Percentiles rank a stretch among this genome's conserved stretches.
phyloP scores from a whole-genome alignment of 2,888 invertebrate species.

The Poecilus cupreus region DNA sequence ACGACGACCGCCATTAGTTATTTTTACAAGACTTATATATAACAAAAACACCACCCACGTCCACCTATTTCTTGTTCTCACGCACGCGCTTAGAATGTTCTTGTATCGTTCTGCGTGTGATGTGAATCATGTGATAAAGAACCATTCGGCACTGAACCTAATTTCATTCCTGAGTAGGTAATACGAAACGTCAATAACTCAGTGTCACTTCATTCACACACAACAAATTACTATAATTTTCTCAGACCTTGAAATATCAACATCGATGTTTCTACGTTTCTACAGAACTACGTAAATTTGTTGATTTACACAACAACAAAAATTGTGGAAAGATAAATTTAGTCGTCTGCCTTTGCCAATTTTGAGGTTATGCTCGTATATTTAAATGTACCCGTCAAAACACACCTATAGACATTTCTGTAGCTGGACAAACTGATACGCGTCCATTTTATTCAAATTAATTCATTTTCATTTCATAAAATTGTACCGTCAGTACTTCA shows the following conservation, averaged over 20 bases:
- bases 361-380: too few relatives aligned
- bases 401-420: too few relatives aligned
- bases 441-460: too few relatives aligned
- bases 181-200: not conserved
- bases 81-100: not conserved
- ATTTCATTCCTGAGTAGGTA: not conserved
- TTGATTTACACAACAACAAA: too few relatives aligned
- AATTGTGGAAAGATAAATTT: too few relatives aligned
- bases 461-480: too few relatives aligned
- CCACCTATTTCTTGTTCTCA: not conserved
- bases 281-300: too few relatives aligned
- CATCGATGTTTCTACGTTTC: not conserved
- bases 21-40: slow-evolving; percentile 30
- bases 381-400: too few relatives aligned
- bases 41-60: slow-evolving; percentile 49
- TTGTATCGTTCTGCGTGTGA: not conserved
- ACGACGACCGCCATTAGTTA: not conserved
- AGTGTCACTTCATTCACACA: not conserved
- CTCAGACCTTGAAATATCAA: not conserved
- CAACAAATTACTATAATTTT: slow-evolving; percentile 10
- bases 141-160: slow-evolving; percentile 22
- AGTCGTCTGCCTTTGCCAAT: too few relatives aligned
- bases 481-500: too few relatives aligned
- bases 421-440: too few relatives aligned
- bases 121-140: slow-evolving; percentile 29